These are phyloP conservation scores for Tragelaphus strepsiceros DNA, from an alignment of 2,113 vertebrate genomes.

Conservation along the genomic window DNA sequence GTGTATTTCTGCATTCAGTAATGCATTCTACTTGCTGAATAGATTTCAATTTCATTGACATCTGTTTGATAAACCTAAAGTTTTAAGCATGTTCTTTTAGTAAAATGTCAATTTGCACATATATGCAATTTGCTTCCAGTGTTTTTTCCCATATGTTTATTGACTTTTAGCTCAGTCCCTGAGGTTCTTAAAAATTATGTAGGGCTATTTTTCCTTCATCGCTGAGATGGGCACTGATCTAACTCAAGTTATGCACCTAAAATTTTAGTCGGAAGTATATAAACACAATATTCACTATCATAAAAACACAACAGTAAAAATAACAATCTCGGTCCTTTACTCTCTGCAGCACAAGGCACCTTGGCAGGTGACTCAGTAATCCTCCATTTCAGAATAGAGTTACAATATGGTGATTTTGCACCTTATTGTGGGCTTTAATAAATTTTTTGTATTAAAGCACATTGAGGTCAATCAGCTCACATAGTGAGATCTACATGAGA, in stretches of 20 bases:
- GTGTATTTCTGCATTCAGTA: slow-evolving; percentile 1
- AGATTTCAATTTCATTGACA: slow-evolving; percentile 8
- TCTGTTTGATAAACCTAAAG: slow-evolving; percentile 19
- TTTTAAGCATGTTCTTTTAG: slow-evolving; percentile 29
- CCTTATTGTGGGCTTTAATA: neutral
- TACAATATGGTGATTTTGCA: neutral
- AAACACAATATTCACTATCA: neutral
- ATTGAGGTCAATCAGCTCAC: neutral
- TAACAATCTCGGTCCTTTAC: neutral
- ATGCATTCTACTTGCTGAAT: neutral
- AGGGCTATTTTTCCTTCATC: neutral
- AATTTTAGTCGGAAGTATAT: neutral
- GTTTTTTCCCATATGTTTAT: neutral
- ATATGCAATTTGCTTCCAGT: slow-evolving; percentile 31
- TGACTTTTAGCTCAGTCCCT: neutral
- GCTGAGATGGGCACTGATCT: neutral
- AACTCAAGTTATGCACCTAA: neutral
- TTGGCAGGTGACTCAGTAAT: neutral
- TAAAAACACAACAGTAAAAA: slow-evolving; percentile 22
- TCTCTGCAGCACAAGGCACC: neutral
- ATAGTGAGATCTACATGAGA: neutral
- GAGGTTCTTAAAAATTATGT: neutral
- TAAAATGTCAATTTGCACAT: slow-evolving; percentile 42
- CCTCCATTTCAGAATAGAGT: neutral
- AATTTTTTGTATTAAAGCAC: neutral